phyloP scores from a whole-genome alignment of 2,888 invertebrate species.

The Osmoderma eremita region DNA sequence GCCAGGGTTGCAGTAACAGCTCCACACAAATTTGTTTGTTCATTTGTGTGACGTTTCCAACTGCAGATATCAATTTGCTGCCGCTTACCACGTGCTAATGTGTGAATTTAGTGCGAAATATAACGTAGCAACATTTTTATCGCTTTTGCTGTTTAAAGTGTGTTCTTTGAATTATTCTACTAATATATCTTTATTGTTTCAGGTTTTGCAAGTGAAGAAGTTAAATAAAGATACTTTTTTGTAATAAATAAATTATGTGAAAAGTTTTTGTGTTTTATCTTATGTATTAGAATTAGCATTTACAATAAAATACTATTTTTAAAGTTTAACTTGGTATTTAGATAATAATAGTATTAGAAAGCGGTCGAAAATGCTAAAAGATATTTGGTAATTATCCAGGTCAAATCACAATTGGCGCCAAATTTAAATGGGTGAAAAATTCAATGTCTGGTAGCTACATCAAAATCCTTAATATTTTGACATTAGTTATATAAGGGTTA shows the following conservation, averaged over 20 bases:
- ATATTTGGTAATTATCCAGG: no score
- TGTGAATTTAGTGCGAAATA: conserved; percentile 41
- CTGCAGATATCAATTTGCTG: conserved; percentile 49
- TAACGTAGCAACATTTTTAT: conserved; percentile 39
- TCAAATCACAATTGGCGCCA: no score
- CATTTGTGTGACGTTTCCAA: conserved; percentile 43
- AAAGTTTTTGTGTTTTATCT: conserved; percentile 14
- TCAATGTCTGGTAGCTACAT: no score
- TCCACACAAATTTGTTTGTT: conserved; percentile 30
- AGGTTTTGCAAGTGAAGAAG: conserved; percentile 93
- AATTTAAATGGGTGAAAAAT: no score
- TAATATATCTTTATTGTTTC: conserved; percentile 64
- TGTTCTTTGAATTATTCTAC: neutral
- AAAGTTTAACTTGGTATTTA: no score
- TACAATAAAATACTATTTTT: no score
- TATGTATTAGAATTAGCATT: no score
- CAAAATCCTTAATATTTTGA: no score
- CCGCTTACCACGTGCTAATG: conserved; percentile 50
- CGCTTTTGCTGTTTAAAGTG: conserved; percentile 21
- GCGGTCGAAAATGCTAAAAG: no score
- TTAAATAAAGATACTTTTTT: conserved; percentile 69
- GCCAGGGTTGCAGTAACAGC: conserved; percentile 43
- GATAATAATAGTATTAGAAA: no score
- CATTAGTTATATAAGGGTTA: no score
- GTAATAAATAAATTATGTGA: conserved; percentile 36